phyloP scores from a whole-genome alignment of 1,140 invertebrate genomes.

The Drosophila tani region DNA sequence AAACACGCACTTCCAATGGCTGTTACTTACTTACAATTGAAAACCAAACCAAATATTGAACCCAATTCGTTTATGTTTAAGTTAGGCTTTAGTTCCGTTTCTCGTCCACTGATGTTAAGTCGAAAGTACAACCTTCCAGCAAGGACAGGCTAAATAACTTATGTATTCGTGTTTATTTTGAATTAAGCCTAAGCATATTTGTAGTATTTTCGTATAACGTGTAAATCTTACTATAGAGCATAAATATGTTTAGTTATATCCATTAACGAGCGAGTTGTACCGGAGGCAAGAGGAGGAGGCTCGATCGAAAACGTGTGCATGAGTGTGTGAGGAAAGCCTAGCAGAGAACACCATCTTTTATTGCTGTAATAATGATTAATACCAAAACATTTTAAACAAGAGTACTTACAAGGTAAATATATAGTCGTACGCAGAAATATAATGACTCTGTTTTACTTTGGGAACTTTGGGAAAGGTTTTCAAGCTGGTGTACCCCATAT shows the following conservation, averaged over 20 bases:
- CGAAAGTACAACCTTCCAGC: conserved; percentile 46
- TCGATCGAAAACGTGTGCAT: conserved; percentile 29
- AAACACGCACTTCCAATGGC: conserved; percentile 77
- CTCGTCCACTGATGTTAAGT: conserved; percentile 58
- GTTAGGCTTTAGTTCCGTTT: conserved; percentile 77
- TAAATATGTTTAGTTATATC: conserved; percentile 47
- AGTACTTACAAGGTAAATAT: conserved; percentile 64
- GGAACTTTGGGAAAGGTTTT: neutral
- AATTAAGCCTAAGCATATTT: conserved; percentile 64
- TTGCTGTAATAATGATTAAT: conserved; percentile 45
- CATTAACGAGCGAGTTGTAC: conserved; percentile 53
- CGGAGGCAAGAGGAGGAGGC: conserved; percentile 10
- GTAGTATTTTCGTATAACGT: conserved; percentile 66
- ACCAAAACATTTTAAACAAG: conserved; percentile 58
- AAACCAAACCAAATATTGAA: conserved; percentile 82
- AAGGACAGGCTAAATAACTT: conserved; percentile 43
- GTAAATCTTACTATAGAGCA: conserved; percentile 41
- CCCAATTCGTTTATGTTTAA: conserved; percentile 77
- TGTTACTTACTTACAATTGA: conserved; percentile 75
- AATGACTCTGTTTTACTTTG: conserved; percentile 7
- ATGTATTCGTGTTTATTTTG: conserved; percentile 73
- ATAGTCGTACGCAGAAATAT: conserved; percentile 66
- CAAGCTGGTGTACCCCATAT: too few relatives aligned
- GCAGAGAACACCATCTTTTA: conserved; percentile 54
- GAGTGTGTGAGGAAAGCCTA: conserved; percentile 60